A percentile compares a stretch with the other conserved stretches of the same genome.
phyloP scores from a whole-genome alignment of 2,797 vertebrate genomes.

The Petrocephalus sullivani region DNA sequence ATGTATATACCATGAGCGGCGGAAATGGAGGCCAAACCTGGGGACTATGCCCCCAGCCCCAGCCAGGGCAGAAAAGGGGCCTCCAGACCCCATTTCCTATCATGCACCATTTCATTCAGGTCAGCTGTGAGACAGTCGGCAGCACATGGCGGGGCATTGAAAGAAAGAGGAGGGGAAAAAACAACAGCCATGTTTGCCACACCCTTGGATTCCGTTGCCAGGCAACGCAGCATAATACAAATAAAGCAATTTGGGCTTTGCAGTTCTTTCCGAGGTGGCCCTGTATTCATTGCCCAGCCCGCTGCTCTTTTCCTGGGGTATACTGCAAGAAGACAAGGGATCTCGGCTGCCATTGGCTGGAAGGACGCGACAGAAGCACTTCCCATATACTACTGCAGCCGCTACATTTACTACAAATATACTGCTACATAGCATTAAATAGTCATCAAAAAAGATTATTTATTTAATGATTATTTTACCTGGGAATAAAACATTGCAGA shows the following conservation, averaged over 20 bases:
- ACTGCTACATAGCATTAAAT: not conserved
- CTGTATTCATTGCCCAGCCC: not conserved
- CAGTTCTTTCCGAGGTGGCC: not conserved
- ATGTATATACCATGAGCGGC: not conserved
- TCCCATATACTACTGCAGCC: not conserved
- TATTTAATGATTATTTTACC: not conserved
- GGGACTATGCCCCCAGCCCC: not conserved
- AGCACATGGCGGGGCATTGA: not conserved
- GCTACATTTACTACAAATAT: not conserved
- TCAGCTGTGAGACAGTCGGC: not conserved
- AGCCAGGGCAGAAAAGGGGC: not conserved
- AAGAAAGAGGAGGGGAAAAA: not conserved
- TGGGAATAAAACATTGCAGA: not conserved
- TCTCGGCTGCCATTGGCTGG: not conserved
- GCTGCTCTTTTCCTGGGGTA: not conserved
- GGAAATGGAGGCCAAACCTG: not conserved
- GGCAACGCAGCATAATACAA: not conserved
- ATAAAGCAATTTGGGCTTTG: not conserved
- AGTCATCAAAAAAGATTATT: not conserved
- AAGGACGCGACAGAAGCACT: not conserved
- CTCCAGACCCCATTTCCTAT: not conserved
- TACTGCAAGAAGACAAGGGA: not conserved
- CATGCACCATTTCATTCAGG: not conserved
- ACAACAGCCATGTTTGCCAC: not conserved
- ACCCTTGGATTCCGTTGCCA: not conserved